phyloP scores from a whole-genome alignment of 2,888 invertebrate species.

The Aspidiotus rigidus region DNA sequence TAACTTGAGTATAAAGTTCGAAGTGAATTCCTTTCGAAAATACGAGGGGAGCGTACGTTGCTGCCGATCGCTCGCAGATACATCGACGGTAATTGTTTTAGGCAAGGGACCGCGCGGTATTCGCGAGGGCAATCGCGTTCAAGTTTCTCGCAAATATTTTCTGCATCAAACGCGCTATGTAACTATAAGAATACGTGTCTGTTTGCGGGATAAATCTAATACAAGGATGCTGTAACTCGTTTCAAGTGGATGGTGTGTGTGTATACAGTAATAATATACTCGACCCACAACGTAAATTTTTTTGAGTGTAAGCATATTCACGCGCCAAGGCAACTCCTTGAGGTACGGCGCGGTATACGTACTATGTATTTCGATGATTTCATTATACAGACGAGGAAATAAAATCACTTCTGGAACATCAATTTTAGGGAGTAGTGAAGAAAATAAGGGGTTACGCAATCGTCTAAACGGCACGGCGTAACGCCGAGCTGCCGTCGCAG shows the following conservation, averaged over 20 bases:
- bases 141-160: no score
- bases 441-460: constrained; percentile 34
- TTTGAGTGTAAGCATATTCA: not conserved
- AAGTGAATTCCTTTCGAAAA: constrained; percentile 9
- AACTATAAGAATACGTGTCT: no score
- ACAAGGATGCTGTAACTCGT: constrained; percentile 28
- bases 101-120: no score
- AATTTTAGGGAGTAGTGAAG: constrained; percentile 25
- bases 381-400: constrained; percentile 22
- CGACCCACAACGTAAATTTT: no score
- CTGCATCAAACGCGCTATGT: no score
- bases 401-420: constrained; percentile 34
- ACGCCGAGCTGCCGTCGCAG: constrained; percentile 15
- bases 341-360: not conserved
- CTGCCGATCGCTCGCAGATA: no score
- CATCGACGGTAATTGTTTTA: no score
- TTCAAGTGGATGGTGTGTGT: constrained; percentile 19
- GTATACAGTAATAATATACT: not conserved
- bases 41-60: constrained; percentile 6
- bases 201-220: not conserved
- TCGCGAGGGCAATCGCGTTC: no score
- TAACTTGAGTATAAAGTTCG: not conserved
- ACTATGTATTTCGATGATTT: constrained; percentile 24
- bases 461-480: constrained; percentile 30
- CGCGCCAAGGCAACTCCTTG: not conserved